Conservation (phyloP, 2,888 invertebrate genomes). For the Ornithoptera alexandrae region DNA sequence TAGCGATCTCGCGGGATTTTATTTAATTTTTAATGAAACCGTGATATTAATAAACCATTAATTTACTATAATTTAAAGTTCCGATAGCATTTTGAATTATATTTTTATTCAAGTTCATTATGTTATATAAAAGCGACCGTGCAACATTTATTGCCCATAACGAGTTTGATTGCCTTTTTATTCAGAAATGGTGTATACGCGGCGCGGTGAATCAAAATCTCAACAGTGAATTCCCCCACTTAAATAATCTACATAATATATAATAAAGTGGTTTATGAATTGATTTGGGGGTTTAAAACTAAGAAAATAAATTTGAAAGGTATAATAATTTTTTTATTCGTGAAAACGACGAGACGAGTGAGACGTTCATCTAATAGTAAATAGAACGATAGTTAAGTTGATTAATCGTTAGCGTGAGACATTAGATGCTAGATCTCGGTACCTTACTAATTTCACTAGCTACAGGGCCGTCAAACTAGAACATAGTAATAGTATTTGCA, state of each 20-base stretch:
- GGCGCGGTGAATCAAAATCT: slow-evolving; percentile 5
- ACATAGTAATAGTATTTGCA: too few species aligned
- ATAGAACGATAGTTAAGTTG: too few species aligned
- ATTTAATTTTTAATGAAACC: slow-evolving; percentile 22
- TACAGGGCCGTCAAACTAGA: too few species aligned
- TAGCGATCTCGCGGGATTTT: slow-evolving; percentile 10
- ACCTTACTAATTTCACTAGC: too few species aligned
- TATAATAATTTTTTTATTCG: too few species aligned
- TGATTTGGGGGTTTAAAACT: too few species aligned
- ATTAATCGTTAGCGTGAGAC: too few species aligned
- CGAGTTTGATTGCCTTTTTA: slow-evolving; percentile 27
- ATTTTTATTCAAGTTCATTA: slow-evolving; percentile 11
- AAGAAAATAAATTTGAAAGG: too few species aligned
- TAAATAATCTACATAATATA: neutral
- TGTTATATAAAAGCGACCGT: slow-evolving; percentile 23
- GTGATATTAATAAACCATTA: slow-evolving; percentile 23
- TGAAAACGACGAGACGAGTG: too few species aligned
- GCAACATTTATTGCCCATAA: slow-evolving; percentile 27
- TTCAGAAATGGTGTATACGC: slow-evolving; percentile 15
- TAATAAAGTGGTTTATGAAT: too few species aligned
- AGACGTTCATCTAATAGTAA: too few species aligned
- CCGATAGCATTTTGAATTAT: slow-evolving; percentile 3
- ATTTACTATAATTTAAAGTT: slow-evolving; percentile 21
- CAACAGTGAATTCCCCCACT: neutral
- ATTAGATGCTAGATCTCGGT: too few species aligned